Evolutionary conservation across 2,888 invertebrate genomes (phyloP).

Genomic region (Crematogaster levior): DNA sequence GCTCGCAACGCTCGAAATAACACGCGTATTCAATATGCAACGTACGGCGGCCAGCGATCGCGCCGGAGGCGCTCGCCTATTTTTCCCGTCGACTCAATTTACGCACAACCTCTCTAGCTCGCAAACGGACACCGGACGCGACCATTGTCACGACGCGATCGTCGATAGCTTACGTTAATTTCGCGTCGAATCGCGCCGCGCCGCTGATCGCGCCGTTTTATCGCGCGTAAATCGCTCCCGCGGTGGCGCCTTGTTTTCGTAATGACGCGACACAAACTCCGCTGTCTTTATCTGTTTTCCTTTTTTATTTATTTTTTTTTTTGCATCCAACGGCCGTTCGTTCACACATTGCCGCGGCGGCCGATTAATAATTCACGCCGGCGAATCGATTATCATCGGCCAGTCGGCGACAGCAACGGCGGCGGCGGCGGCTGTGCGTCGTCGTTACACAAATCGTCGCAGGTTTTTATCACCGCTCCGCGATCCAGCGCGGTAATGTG

Average conservation of each 20-base stretch:
- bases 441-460: constrained; percentile 68
- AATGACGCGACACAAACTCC: constrained; percentile 57
- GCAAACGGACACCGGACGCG: constrained; percentile 32
- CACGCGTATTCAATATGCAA: constrained; percentile 31
- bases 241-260: constrained; percentile 75
- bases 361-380: constrained; percentile 68
- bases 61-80: constrained; percentile 6
- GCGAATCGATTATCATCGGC: constrained; percentile 72
- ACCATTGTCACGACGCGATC: constrained; percentile 40
- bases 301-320: neutral
- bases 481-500: constrained; percentile 8
- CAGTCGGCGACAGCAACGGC: constrained; percentile 39
- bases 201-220: neutral
- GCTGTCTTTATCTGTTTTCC: constrained; percentile 69
- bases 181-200: constrained; percentile 26
- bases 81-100: constrained; percentile 43
- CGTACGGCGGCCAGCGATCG: constrained; percentile 8
- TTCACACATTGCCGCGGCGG: constrained; percentile 59
- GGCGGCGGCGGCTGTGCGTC: neutral
- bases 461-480: constrained; percentile 45
- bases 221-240: constrained; percentile 64
- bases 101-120: constrained; percentile 29
- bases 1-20: constrained; percentile 41
- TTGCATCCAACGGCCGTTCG: constrained; percentile 45
- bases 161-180: constrained; percentile 41